phyloP scores from a whole-genome alignment of 2,113 vertebrate genomes.

The Peromyscus leucopus region DNA sequence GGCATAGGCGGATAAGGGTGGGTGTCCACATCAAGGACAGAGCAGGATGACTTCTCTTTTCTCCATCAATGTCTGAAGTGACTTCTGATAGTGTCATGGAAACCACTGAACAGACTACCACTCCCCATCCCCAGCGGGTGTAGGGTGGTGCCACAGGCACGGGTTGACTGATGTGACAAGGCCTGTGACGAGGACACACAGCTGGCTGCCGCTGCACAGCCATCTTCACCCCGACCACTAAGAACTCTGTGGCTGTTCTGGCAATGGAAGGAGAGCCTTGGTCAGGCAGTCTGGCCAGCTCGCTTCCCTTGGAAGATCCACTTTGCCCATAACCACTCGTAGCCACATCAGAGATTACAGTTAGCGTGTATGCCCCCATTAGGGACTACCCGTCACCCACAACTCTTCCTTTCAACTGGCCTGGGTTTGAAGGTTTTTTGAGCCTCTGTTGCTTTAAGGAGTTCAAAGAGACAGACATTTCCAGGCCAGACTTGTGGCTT shows the following conservation, averaged over 20 bases:
- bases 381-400: neutral
- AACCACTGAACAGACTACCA: neutral
- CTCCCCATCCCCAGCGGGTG: no score
- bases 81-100: neutral
- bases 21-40: neutral
- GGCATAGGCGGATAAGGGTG: fast-evolving
- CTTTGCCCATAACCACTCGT: neutral
- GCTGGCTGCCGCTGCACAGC: neutral
- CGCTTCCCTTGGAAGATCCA: neutral
- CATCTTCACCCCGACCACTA: neutral
- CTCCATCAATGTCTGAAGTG: neutral
- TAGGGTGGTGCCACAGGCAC: neutral
- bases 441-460: slow-evolving; percentile 14
- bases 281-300: neutral
- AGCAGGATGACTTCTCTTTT: neutral
- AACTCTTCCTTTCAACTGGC: neutral
- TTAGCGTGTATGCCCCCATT: neutral
- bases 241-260: neutral
- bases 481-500: slow-evolving; percentile 44
- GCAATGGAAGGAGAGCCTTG: neutral
- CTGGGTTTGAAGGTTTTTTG: neutral
- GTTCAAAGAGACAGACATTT: neutral
- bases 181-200: neutral
- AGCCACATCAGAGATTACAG: neutral
- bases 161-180: neutral